Conservation (phyloP, 2,113 vertebrate species). For the Corythornis cristatus region DNA sequence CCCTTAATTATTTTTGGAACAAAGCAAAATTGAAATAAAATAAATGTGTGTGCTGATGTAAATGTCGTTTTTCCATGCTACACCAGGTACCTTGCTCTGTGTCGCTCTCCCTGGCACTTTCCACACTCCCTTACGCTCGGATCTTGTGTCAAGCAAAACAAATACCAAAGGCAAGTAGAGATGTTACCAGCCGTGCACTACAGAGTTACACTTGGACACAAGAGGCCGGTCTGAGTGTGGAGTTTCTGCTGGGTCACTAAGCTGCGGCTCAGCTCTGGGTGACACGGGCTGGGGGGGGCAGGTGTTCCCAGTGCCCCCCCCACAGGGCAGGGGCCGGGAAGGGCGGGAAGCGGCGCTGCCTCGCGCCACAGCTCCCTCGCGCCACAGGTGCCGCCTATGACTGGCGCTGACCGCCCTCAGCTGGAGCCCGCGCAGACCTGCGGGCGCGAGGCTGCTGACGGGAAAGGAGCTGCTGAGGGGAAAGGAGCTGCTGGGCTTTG, state of each 20-base stretch:
- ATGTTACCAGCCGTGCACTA: fast-evolving
- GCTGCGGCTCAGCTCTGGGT: too few relatives aligned
- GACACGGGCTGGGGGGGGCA: too few relatives aligned
- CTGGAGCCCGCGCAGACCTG: not conserved
- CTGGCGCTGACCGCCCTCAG: not conserved
- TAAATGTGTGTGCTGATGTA: too few relatives aligned
- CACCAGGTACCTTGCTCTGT: fast-evolving
- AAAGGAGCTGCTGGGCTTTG: not conserved
- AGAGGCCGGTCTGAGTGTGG: not conserved
- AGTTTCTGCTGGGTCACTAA: too few relatives aligned
- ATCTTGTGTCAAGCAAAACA: not conserved
- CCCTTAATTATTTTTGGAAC: not conserved
- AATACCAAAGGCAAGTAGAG: fast-evolving
- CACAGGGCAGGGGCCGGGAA: not conserved
- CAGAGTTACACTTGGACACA: fast-evolving
- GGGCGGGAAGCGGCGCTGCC: not conserved
- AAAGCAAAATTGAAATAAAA: constrained; percentile 24
- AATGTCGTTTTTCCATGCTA: not conserved
- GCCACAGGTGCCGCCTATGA: too few relatives aligned
- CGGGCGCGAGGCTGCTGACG: not conserved
- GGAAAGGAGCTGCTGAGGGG: not conserved
- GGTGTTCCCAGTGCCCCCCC: too few relatives aligned
- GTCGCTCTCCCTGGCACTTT: not conserved
- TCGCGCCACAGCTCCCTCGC: not conserved
- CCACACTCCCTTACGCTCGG: not conserved